phyloP scores from a whole-genome alignment of 2,797 vertebrate species.

The Helicolenus hilgendorfi region DNA sequence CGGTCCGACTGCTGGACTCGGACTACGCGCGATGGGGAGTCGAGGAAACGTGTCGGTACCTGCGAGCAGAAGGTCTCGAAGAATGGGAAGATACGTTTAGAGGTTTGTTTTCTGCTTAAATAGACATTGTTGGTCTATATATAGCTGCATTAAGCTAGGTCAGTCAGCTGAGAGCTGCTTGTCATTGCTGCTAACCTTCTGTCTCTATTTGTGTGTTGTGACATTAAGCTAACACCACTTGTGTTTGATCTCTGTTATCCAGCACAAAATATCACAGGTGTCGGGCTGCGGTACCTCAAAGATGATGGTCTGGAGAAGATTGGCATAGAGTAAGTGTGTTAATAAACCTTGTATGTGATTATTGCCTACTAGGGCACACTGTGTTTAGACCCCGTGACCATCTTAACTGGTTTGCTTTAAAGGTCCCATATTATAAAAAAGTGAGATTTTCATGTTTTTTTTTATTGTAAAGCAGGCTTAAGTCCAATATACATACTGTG shows the following conservation, averaged over 20 bases:
- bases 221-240: neutral
- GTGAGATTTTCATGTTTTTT: too few relatives aligned
- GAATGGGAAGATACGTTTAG: conserved; percentile 72
- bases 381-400: neutral
- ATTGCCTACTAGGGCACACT: too few relatives aligned
- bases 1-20: neutral
- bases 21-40: conserved; percentile 81
- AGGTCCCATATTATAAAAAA: too few relatives aligned
- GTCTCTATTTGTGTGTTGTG: neutral
- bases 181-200: neutral
- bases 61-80: conserved; percentile 65
- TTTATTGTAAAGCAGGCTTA: too few relatives aligned
- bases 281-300: conserved; percentile 64
- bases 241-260: neutral
- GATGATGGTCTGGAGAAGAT: conserved; percentile 82
- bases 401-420: neutral
- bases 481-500: too few relatives aligned
- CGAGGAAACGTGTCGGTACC: conserved; percentile 78
- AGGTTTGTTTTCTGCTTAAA: conserved; percentile 65
- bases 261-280: conserved; percentile 83
- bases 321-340: conserved; percentile 79
- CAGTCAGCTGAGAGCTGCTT: neutral
- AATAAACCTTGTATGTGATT: neutral
- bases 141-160: neutral
- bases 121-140: neutral